These are phyloP conservation scores for Gymnarchus niloticus DNA, from an alignment of 2,113 vertebrate genomes.

Conservation along the genomic window DNA sequence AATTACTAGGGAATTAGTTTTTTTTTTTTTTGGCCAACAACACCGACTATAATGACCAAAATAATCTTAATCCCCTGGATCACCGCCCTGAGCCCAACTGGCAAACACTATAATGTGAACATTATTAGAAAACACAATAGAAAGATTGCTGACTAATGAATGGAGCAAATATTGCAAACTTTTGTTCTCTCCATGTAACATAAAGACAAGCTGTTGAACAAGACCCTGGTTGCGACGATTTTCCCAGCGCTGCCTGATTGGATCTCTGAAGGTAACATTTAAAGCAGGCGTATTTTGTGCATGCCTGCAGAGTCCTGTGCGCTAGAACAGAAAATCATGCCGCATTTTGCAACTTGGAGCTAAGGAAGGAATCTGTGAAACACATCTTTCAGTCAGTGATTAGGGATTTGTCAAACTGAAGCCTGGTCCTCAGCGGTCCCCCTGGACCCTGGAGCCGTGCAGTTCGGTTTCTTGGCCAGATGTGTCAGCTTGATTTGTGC, in stretches of 20 bases:
- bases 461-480: conserved; percentile 27
- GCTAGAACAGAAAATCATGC: conserved; percentile 27
- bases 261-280: conserved; percentile 31
- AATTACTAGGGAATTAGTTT: no score
- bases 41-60: neutral
- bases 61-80: conserved; percentile 6
- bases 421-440: conserved; percentile 24
- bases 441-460: conserved; percentile 23
- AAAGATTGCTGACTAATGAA: neutral
- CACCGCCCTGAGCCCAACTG: conserved; percentile 1
- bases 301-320: conserved; percentile 21
- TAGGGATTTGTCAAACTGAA: conserved; percentile 23
- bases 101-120: conserved; percentile 15
- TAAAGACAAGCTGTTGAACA: neutral
- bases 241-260: conserved; percentile 16
- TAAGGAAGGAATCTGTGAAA: conserved; percentile 29
- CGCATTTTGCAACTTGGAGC: conserved; percentile 8
- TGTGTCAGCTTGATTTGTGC: conserved; percentile 43
- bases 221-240: neutral
- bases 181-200: neutral
- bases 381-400: conserved; percentile 18
- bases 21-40: neutral
- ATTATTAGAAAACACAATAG: neutral
- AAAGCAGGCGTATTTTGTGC: conserved; percentile 28
- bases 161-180: conserved; percentile 1